Evolutionary conservation across 1,140 invertebrate species (phyloP).

Genomic region (Nephotettix cincticeps): DNA sequence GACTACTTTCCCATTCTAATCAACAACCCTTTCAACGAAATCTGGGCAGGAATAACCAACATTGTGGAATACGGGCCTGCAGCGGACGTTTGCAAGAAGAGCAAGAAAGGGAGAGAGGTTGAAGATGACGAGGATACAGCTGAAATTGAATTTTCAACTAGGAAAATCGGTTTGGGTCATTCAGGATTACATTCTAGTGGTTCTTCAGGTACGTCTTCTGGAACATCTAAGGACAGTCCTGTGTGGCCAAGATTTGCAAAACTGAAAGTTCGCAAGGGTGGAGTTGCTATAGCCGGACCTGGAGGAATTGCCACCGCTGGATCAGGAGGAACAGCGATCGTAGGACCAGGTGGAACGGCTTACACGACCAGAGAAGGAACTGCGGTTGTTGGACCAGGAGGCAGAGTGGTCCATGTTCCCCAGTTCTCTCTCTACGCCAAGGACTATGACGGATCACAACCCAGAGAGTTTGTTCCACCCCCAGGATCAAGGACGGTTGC

Average conservation of each 20-base stretch:
- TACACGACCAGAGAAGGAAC: conserved; percentile 66
- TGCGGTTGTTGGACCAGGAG: conserved; percentile 66
- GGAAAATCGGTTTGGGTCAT: conserved; percentile 12
- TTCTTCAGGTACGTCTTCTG: background rate
- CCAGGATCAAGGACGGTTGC: conserved; percentile 63
- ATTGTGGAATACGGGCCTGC: conserved; percentile 58
- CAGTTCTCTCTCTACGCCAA: conserved; percentile 3
- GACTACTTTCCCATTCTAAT: conserved; percentile 55
- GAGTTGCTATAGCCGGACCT: conserved; percentile 71
- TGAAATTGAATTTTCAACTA: background rate
- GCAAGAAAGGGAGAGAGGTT: conserved; percentile 41
- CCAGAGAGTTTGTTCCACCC: conserved; percentile 35
- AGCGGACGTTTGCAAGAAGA: conserved; percentile 50
- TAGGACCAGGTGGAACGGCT: conserved; percentile 67
- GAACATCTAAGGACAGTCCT: background rate
- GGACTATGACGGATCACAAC: background rate
- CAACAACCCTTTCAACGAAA: conserved; percentile 54
- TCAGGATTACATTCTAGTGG: too few relatives aligned
- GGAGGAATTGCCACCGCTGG: conserved; percentile 71
- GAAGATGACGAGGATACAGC: background rate
- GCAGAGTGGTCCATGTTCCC: conserved; percentile 58
- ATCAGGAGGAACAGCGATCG: conserved; percentile 69
- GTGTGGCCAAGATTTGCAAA: conserved; percentile 60
- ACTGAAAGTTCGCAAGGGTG: conserved; percentile 64
- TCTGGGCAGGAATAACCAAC: conserved; percentile 43